These are phyloP conservation scores for Neolamprologus cancellatus DNA, from an alignment of 2,113 vertebrate genomes.

Conservation along the genomic window DNA sequence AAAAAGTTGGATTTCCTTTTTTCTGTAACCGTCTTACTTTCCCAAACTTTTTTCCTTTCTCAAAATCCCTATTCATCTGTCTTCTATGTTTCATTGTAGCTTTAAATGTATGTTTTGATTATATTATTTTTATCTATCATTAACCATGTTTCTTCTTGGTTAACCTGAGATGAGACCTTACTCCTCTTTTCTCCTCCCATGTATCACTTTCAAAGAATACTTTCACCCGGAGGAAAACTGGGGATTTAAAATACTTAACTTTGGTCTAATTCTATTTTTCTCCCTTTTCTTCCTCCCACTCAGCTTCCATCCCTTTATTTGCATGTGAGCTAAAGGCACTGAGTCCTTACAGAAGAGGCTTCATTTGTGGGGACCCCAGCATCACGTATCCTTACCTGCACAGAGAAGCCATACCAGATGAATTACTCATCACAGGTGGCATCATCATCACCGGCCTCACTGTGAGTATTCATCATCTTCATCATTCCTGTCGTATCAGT, in stretches of 20 bases:
- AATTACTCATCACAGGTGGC: conserved; percentile 66
- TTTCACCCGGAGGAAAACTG: not conserved
- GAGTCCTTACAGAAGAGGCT: conserved; percentile 66
- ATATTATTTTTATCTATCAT: not conserved
- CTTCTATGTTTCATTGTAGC: not conserved
- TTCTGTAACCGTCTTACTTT: not conserved
- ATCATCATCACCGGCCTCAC: conserved; percentile 66
- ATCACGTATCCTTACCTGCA: conserved; percentile 66
- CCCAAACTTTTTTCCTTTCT: not conserved
- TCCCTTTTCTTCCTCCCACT: not conserved
- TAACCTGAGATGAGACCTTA: not conserved
- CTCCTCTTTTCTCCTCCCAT: not conserved
- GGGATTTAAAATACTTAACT: not conserved
- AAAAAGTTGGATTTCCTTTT: conserved; percentile 16
- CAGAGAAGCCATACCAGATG: conserved; percentile 60
- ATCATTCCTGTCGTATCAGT: not conserved
- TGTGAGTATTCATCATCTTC: conserved; percentile 40
- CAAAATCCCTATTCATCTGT: not conserved
- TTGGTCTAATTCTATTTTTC: not conserved
- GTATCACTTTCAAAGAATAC: not conserved
- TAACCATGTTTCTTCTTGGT: not conserved
- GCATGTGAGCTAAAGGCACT: conserved; percentile 70
- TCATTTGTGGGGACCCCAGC: conserved; percentile 71
- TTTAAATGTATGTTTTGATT: not conserved
- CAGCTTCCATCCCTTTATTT: conserved; percentile 74